Evolutionary conservation across 2,797 vertebrate species (phyloP), one percentile per base, ranked within the genome.

Genomic region (Cottoperca gobio): DNA sequence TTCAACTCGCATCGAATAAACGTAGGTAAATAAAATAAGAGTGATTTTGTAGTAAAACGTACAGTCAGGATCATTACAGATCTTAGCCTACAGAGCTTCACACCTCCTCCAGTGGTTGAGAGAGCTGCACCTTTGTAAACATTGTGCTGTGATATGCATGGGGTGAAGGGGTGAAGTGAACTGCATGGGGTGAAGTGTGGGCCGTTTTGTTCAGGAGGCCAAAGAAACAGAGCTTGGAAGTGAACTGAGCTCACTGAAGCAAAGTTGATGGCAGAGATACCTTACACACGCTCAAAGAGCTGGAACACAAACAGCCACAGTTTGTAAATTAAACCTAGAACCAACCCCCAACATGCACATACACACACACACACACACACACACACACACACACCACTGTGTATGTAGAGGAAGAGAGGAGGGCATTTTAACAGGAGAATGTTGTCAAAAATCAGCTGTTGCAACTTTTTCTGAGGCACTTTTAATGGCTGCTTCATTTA

Each of bases 261-360:
- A 87, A 39, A 86, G 88, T 86, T 76, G 89, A 90, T 89, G 87
- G 88, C 74, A 77, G 74, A 91, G 92, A 94, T 92, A 92, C 84
- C 78, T 90, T 88, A 90, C 84, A 90, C 88, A 87, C 23, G 80
- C 83, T 89, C 87, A 89, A 91, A 93, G 87, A 91, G 83, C 88
- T 92, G 87, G 90, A 92, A 93, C 88, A 92, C 89, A 93, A 90
- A 90, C 89, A 91, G 86, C 79, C 88, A 86, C 88, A 90, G 89
- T 88, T 89, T 90, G 86, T 92, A 90, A 90, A 93, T 89, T 73
- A 75, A 92, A 81, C 76, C 83, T 85, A 79, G 85, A 83, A 54
- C 73, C 78, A 23, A 43, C 16, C 40, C 39, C 16, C 8, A 1
- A 19, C 37, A 16, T 42, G 46, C 52, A 40, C 52, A 64, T 73